Conservation (phyloP, 2,797 vertebrate genomes). For the Enteromius afrohamiltoni region DNA sequence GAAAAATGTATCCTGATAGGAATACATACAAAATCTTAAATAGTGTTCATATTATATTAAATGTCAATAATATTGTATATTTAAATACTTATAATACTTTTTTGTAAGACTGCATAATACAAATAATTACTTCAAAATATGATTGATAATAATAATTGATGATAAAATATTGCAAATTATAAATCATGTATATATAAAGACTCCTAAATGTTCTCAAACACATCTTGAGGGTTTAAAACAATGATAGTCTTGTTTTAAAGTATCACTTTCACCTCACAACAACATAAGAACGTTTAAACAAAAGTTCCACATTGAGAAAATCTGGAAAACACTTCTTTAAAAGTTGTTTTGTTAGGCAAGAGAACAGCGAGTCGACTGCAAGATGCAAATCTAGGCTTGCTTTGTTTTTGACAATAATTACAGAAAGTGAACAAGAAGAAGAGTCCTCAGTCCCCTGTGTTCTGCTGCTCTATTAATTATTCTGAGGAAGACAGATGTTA, state of each 20-base stretch:
- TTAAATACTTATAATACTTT: background rate
- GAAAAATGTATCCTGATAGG: background rate
- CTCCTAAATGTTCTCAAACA: background rate
- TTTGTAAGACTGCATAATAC: background rate
- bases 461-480: slow-evolving; percentile 77
- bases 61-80: background rate
- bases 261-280: background rate
- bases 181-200: background rate
- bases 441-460: slow-evolving; percentile 73
- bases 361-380: slow-evolving; percentile 40
- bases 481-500: slow-evolving; percentile 83
- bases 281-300: background rate
- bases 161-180: background rate
- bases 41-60: background rate
- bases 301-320: slow-evolving; percentile 17
- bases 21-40: background rate
- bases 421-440: slow-evolving; percentile 71
- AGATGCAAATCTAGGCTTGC: slow-evolving; percentile 60
- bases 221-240: background rate
- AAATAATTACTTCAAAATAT: background rate
- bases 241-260: background rate
- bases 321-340: slow-evolving; percentile 24
- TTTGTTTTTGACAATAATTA: slow-evolving; percentile 77
- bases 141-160: too few species aligned
- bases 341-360: slow-evolving; percentile 36